Percentiles rank a stretch among this genome's conserved stretches.
Conservation (phyloP, 2,797 vertebrate species). For the Parauchenoglanis ngamensis region DNA sequence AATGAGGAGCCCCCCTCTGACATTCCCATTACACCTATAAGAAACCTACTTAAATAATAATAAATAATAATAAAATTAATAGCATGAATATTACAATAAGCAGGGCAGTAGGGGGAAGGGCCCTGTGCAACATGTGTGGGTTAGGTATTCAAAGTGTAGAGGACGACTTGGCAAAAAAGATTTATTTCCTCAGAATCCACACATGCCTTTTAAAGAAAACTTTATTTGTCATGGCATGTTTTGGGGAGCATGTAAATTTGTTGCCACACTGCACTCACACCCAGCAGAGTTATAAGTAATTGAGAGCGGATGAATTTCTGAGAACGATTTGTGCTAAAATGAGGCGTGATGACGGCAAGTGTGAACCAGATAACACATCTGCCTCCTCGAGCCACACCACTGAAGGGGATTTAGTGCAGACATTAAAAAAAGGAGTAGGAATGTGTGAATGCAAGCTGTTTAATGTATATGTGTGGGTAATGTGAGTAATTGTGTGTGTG, state of each 20-base stretch:
- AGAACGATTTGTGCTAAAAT: slow-evolving; percentile 4
- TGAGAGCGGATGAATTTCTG: slow-evolving; percentile 3
- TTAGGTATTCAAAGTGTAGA: background rate
- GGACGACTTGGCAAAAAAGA: background rate
- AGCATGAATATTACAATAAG: background rate
- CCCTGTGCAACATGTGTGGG: background rate
- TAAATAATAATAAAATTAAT: background rate
- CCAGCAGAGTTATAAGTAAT: background rate
- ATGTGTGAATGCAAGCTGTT: slow-evolving; percentile 6
- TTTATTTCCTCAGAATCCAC: background rate
- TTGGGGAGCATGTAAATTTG: background rate
- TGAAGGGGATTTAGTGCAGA: background rate
- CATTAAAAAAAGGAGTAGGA: background rate
- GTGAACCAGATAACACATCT: slow-evolving; percentile 29
- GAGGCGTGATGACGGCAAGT: background rate
- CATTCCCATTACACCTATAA: background rate
- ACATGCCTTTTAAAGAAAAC: background rate
- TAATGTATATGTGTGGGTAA: slow-evolving; percentile 32
- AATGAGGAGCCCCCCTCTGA: background rate
- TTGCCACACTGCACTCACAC: background rate
- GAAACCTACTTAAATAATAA: background rate
- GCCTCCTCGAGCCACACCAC: slow-evolving; percentile 5
- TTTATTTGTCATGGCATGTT: background rate
- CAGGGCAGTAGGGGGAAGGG: background rate
- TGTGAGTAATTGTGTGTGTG: slow-evolving; percentile 22